Evolutionary conservation across 1,140 invertebrate species (phyloP).

Genomic region (Tyrophagus putrescentiae): DNA sequence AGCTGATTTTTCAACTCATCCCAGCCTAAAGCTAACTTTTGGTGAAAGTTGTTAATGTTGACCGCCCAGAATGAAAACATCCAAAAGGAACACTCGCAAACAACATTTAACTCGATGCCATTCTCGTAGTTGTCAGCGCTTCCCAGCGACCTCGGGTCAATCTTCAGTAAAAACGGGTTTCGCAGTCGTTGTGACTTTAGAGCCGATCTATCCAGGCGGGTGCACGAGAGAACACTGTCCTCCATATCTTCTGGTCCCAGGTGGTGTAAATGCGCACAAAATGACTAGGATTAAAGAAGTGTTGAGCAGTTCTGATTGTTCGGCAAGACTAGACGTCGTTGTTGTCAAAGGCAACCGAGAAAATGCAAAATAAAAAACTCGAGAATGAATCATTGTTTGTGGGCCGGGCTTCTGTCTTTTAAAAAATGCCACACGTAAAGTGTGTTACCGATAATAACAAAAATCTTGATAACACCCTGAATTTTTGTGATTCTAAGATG

Average conservation of each 20-base stretch:
- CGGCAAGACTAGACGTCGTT: no score
- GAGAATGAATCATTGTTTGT: no score
- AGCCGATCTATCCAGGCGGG: neutral
- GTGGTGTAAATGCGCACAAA: no score
- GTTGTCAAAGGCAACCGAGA: no score
- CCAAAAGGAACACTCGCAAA: slow-evolving; percentile 19
- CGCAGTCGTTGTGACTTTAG: slow-evolving; percentile 9
- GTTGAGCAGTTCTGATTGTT: no score
- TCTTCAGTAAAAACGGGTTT: slow-evolving; percentile 17
- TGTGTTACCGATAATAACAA: no score
- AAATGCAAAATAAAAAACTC: no score
- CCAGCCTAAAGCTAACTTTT: slow-evolving; percentile 10
- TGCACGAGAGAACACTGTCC: neutral
- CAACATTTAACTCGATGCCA: slow-evolving; percentile 8
- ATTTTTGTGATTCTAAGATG: no score
- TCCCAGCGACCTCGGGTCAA: slow-evolving; percentile 1
- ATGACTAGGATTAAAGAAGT: no score
- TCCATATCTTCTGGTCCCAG: neutral
- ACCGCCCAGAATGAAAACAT: slow-evolving; percentile 18
- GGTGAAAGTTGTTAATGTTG: slow-evolving; percentile 16
- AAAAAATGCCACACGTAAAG: no score
- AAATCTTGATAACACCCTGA: no score
- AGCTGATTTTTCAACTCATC: neutral
- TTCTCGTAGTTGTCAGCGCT: slow-evolving; percentile 6
- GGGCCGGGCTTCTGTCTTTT: no score